Percentiles rank a stretch among this genome's conserved stretches.
phyloP scores from a whole-genome alignment of 2,113 vertebrate species.

The Plecotus auritus region DNA sequence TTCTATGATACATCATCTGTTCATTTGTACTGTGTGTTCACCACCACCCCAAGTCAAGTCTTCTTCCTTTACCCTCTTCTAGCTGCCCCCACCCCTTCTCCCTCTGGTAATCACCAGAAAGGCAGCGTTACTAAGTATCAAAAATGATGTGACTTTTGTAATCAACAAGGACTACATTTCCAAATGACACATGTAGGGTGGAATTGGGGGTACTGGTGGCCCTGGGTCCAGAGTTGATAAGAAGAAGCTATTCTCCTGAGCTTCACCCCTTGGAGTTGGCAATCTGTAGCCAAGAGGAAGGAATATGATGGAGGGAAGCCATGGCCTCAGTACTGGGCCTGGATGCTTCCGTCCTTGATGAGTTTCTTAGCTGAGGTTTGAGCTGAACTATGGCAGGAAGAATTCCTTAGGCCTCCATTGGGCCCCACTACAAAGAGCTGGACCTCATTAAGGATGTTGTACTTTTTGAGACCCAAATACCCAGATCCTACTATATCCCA shows the following conservation, averaged over 20 bases:
- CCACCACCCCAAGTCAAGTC: background rate
- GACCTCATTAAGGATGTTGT: background rate
- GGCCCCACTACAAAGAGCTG: background rate
- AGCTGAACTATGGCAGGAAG: background rate
- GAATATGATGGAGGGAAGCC: background rate
- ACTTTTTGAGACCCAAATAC: background rate
- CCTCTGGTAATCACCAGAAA: background rate
- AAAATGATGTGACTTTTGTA: background rate
- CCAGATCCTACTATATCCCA: background rate
- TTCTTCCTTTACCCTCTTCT: background rate
- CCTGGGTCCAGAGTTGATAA: background rate
- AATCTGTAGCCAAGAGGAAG: background rate
- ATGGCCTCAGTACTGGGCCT: background rate
- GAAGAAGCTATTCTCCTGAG: background rate
- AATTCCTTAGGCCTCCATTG: background rate
- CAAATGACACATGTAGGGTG: background rate
- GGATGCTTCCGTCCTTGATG: background rate
- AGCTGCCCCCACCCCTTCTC: background rate
- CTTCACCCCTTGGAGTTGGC: background rate
- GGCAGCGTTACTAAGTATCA: background rate
- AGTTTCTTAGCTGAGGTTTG: background rate
- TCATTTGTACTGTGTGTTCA: background rate
- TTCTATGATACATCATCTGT: background rate
- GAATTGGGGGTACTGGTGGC: background rate
- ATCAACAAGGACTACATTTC: background rate